These are phyloP conservation scores for Muntiacus muntjak DNA, from an alignment of 2,113 vertebrate genomes.

Conservation along the genomic window DNA sequence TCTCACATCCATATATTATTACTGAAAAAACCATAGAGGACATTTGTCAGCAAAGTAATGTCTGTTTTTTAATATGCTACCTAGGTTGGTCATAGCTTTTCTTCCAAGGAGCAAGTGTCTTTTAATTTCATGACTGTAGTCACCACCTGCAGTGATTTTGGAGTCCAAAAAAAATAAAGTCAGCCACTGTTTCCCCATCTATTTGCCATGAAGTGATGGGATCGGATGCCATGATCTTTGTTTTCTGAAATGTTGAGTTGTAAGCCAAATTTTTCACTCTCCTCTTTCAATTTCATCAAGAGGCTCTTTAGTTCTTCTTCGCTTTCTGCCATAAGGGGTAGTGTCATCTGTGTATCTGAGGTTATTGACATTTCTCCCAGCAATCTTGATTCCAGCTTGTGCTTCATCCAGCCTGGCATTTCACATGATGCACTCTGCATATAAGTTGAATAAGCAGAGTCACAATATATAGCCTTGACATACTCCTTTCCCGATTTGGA, in stretches of 20 bases:
- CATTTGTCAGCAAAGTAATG: not conserved
- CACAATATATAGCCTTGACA: not conserved
- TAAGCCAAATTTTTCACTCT: not conserved
- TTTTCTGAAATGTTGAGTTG: not conserved
- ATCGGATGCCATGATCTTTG: rapidly evolving
- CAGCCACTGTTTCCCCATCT: not conserved
- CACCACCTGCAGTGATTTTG: no score
- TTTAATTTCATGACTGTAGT: no score
- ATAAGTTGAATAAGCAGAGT: not conserved
- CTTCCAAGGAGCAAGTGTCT: no score
- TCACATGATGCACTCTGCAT: not conserved
- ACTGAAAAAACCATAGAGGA: not conserved
- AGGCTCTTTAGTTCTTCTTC: not conserved
- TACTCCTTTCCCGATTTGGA: not conserved
- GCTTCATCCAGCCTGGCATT: not conserved
- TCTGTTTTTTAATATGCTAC: not conserved
- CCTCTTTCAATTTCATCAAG: not conserved
- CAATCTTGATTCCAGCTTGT: not conserved
- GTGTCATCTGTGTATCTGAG: not conserved
- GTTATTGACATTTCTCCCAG: not conserved
- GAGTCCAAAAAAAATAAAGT: no score
- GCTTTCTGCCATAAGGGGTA: not conserved
- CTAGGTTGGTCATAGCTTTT: no score
- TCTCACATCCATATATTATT: not conserved
- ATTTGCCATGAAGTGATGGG: not conserved